Conservation (phyloP, 2,888 invertebrate genomes). For the Brachyptera putata region DNA sequence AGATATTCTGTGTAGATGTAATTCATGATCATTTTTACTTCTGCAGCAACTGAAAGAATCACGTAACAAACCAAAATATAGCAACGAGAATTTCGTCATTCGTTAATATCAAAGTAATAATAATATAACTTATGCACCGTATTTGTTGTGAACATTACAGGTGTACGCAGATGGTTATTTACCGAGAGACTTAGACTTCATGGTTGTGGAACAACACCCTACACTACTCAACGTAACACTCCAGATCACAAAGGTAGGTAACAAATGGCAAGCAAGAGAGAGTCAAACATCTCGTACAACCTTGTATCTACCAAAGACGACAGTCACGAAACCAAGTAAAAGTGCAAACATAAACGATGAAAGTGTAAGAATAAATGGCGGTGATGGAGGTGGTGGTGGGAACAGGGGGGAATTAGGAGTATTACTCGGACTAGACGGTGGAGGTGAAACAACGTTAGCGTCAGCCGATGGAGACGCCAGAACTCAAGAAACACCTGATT, state of each 20-base stretch:
- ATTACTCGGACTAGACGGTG: slow-evolving; percentile 24
- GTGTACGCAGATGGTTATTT: slow-evolving; percentile 80
- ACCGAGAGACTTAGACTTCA: slow-evolving; percentile 79
- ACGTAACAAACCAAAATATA: too few relatives aligned
- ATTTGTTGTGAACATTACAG: too few relatives aligned
- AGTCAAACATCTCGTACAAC: background rate
- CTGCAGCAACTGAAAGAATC: too few relatives aligned
- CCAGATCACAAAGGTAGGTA: slow-evolving; percentile 69
- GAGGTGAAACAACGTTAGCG: slow-evolving; percentile 8
- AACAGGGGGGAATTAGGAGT: slow-evolving; percentile 29
- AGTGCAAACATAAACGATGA: background rate
- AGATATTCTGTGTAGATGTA: too few relatives aligned
- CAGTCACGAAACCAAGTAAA: too few relatives aligned
- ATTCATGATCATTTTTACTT: too few relatives aligned
- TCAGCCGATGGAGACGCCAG: slow-evolving; percentile 17
- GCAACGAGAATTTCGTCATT: too few relatives aligned
- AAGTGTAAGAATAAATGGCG: slow-evolving; percentile 3
- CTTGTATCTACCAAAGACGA: background rate
- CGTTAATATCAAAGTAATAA: too few relatives aligned
- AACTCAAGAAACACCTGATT: slow-evolving; percentile 9
- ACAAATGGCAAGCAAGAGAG: slow-evolving; percentile 23
- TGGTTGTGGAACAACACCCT: slow-evolving; percentile 80
- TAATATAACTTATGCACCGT: too few relatives aligned
- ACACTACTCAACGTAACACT: slow-evolving; percentile 80
- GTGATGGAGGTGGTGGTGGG: slow-evolving; percentile 26